Conservation (phyloP, 2,113 vertebrate genomes). For the Bos taurus region DNA sequence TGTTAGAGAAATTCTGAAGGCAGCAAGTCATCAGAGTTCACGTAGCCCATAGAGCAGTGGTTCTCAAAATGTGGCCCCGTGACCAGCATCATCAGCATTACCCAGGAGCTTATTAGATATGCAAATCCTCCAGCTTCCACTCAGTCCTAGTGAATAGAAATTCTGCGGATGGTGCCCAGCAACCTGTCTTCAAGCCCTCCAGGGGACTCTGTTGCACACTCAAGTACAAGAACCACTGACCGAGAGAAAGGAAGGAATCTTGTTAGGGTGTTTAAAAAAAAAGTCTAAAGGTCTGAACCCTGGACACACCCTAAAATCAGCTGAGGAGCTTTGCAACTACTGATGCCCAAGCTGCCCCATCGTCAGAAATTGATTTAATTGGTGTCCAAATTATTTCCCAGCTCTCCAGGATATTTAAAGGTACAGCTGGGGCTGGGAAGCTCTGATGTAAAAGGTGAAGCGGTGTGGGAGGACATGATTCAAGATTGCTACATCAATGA, state of each 20-base stretch:
- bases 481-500: background rate
- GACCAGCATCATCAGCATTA: background rate
- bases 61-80: background rate
- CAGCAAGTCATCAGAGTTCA: background rate
- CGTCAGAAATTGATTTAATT: background rate
- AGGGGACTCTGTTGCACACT: background rate
- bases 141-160: background rate
- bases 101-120: background rate
- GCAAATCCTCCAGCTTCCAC: background rate
- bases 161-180: background rate
- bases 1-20: background rate
- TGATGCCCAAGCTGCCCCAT: background rate
- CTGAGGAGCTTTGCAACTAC: background rate
- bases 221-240: background rate
- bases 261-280: background rate
- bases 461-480: background rate
- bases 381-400: constrained; percentile 23
- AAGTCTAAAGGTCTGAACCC: background rate
- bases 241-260: background rate
- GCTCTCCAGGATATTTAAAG: constrained; percentile 3
- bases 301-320: constrained; percentile 19
- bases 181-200: background rate
- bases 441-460: background rate
- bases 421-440: background rate
- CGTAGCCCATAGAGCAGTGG: background rate